Base-by-base conservation (phyloP, 2,888 invertebrate species). In the Xestia rhomboidea region DNA sequence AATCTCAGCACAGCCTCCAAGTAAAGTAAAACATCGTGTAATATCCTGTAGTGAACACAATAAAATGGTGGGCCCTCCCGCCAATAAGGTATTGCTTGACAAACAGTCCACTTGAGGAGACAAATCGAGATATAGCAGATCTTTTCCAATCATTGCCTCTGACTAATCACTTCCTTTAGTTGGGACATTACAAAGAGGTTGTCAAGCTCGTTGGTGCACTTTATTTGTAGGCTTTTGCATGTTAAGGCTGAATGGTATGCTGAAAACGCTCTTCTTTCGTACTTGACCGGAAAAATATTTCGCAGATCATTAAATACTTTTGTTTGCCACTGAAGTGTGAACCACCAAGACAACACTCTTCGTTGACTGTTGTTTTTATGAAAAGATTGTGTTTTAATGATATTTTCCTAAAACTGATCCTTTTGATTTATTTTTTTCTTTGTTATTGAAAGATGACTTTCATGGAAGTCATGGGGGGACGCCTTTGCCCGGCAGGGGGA, bases 81-180 rank as follows among this genome's bases (percentile, higher is more conserved):
- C 78, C 81, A 88, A 89, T 87, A 90, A 63, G 84, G 90, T 87
- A 88, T 68, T 67, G 49, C 89, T 89, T 92, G 93, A 93, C 88
- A 93, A 92, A 94, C 93, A 84, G 88, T 86, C 89, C 87, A 79
- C 84, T 90, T 87, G 86, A 85, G 81, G 88, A 88, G 92, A 95
- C 92, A 93, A 94, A 95, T 95, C 91, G 93, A 90, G 91, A 93
- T 92, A 91, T 92, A 91, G 92, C 88, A 90, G 92, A 92, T 93
- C 90, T 90, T 88, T 89, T 87, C 90, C 87, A 91, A 91, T 91
- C 93, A 94, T 94, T 93, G 90, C 89, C 79, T 82, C 86, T 92
- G 93, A 93, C 91, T 92, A 93, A 93, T 93, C 27, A 51, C 66
- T 71, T 13, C 44, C 15, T 24, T 54, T 51, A 38, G 27, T 69